A percentile compares a stretch with the other conserved stretches of the same genome.
phyloP scores from a whole-genome alignment of 2,113 vertebrate genomes.

The Macrotis lagotis region DNA sequence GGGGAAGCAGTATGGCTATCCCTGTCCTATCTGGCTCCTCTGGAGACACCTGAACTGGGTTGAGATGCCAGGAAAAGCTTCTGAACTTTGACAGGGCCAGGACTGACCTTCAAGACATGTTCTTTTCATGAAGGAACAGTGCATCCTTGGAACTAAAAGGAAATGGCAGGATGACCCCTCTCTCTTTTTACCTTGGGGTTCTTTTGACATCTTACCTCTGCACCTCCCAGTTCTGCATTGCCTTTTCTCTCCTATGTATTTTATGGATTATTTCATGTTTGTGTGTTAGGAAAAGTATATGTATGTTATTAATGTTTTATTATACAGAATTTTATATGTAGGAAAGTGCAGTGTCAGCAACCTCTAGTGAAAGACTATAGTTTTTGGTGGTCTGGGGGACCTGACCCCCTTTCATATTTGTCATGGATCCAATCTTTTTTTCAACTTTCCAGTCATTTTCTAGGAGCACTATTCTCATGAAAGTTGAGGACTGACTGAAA shows the following conservation, averaged over 20 bases:
- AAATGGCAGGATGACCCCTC: neutral
- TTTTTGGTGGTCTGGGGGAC: neutral
- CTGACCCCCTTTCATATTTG: neutral
- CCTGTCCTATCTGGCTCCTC: neutral
- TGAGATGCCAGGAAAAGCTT: neutral
- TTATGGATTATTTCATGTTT: neutral
- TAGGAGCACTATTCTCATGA: neutral
- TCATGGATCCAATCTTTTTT: neutral
- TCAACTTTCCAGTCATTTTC: neutral
- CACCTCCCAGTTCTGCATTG: neutral
- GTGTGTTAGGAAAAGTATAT: neutral
- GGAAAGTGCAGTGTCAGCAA: neutral
- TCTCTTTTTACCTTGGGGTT: neutral
- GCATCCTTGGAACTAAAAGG: neutral
- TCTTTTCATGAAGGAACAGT: neutral
- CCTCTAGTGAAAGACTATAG: neutral
- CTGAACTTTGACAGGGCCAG: neutral
- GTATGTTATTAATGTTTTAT: neutral
- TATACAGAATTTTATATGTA: neutral
- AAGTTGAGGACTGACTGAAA: neutral
- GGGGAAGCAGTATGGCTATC: neutral
- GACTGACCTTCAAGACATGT: neutral
- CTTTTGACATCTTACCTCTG: neutral
- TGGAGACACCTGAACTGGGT: neutral
- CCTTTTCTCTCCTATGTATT: neutral